phyloP scores from a whole-genome alignment of 2,888 invertebrate genomes.

The Lithodes maja region DNA sequence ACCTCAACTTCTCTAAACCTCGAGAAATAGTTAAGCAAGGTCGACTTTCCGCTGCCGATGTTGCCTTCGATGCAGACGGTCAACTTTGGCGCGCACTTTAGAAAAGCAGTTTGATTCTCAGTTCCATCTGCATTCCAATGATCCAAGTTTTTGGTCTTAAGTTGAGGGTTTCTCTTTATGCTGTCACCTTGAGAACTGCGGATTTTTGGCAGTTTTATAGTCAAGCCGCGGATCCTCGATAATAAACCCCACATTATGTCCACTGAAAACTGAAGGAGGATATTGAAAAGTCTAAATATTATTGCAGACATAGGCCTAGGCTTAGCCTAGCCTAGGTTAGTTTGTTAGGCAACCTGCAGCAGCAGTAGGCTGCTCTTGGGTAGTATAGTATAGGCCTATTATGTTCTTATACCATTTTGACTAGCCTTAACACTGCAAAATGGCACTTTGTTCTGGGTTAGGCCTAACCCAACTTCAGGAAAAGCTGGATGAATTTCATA shows the following conservation, averaged over 20 bases:
- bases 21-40: conserved; percentile 80
- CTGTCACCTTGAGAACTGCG: background rate
- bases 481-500: no score
- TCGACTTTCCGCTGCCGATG: conserved; percentile 93
- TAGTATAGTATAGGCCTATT: no score
- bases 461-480: no score
- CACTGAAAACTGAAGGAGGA: background rate
- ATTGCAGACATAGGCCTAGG: no score
- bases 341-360: no score
- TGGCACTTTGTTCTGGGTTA: no score
- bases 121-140: background rate
- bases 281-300: background rate
- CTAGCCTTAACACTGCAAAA: no score
- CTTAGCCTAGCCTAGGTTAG: no score
- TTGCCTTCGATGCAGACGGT: conserved; percentile 92
- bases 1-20: conserved; percentile 81
- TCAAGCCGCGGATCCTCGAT: conserved; percentile 19
- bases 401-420: no score
- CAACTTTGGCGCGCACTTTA: conserved; percentile 73
- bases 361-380: no score
- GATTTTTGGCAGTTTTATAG: background rate
- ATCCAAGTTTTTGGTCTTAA: background rate
- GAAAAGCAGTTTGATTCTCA: background rate
- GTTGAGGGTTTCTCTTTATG: background rate
- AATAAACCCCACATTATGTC: conserved; percentile 30